A percentile compares a stretch with the other conserved stretches of the same genome.
Evolutionary conservation across 2,797 vertebrate species (phyloP).

Genomic region (Channallabes apus): DNA sequence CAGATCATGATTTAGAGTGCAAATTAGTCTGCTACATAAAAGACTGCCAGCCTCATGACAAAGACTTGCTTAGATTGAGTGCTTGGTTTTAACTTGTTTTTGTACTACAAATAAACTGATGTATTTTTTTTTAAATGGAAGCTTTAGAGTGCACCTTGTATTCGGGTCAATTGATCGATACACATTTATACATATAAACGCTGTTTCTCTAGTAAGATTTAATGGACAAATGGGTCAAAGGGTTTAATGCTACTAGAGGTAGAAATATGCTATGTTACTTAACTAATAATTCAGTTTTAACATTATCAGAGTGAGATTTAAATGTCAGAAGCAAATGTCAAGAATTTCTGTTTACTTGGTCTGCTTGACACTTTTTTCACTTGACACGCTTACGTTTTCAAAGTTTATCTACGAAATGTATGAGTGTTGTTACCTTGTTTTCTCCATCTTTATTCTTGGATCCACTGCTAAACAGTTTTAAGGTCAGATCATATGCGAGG

Average conservation of each 20-base stretch:
- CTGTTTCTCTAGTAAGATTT: background rate
- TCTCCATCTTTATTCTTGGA: constrained; percentile 73
- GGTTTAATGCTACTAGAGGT: background rate
- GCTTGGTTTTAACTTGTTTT: background rate
- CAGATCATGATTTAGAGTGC: constrained; percentile 33
- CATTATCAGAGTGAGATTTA: background rate
- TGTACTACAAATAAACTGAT: background rate
- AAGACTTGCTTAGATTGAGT: background rate
- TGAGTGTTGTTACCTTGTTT: constrained; percentile 72
- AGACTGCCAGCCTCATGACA: background rate
- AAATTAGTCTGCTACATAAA: constrained; percentile 31
- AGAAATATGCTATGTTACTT: background rate
- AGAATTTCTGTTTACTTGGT: background rate
- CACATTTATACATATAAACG: background rate
- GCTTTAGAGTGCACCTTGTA: background rate
- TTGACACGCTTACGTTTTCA: too few species aligned
- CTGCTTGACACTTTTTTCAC: too few species aligned
- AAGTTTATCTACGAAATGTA: background rate
- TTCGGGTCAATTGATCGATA: background rate
- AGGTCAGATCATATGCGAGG: constrained; percentile 76
- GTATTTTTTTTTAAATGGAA: too few species aligned
- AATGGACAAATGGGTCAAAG: background rate
- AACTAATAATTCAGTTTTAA: background rate
- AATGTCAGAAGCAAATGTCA: background rate
- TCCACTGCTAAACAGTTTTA: constrained; percentile 78